phyloP scores from a whole-genome alignment of 2,888 invertebrate genomes.

The Dryadula phaetusa region DNA sequence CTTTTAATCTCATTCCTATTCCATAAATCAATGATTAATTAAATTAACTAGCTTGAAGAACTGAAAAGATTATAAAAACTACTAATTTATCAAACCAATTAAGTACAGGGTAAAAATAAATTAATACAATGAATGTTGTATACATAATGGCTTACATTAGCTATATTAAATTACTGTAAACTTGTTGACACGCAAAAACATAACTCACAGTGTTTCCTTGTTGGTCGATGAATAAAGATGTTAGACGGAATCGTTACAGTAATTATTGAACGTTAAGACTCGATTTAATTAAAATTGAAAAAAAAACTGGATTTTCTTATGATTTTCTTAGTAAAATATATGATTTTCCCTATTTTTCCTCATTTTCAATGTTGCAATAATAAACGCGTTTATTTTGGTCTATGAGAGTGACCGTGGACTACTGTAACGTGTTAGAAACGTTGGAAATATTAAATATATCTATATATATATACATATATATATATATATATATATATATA shows the following conservation, averaged over 20 bases:
- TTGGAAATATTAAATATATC: too few relatives aligned
- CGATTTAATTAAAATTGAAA: not conserved
- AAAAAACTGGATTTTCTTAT: too few relatives aligned
- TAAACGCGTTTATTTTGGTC: too few relatives aligned
- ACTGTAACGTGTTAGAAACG: too few relatives aligned
- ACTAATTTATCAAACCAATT: conserved; percentile 15
- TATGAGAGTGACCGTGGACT: too few relatives aligned
- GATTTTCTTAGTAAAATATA: not conserved
- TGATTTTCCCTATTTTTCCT: not conserved
- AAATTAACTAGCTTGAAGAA: not conserved
- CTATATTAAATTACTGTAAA: conserved; percentile 16
- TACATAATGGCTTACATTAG: not conserved
- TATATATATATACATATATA: too few relatives aligned
- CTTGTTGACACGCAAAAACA: conserved; percentile 37
- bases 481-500: too few relatives aligned
- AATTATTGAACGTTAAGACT: conserved; percentile 14
- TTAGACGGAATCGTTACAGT: conserved; percentile 26
- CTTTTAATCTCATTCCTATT: not conserved
- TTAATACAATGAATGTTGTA: conserved; percentile 16
- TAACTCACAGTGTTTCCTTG: conserved; percentile 35
- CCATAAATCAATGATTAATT: conserved; percentile 10
- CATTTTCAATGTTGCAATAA: too few relatives aligned
- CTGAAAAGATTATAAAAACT: not conserved
- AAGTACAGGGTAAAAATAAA: conserved; percentile 14
- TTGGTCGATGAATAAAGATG: conserved; percentile 38